These are phyloP conservation scores for Sphyrna mokarran DNA, from an alignment of 2,113 vertebrate species.

Conservation along the genomic window DNA sequence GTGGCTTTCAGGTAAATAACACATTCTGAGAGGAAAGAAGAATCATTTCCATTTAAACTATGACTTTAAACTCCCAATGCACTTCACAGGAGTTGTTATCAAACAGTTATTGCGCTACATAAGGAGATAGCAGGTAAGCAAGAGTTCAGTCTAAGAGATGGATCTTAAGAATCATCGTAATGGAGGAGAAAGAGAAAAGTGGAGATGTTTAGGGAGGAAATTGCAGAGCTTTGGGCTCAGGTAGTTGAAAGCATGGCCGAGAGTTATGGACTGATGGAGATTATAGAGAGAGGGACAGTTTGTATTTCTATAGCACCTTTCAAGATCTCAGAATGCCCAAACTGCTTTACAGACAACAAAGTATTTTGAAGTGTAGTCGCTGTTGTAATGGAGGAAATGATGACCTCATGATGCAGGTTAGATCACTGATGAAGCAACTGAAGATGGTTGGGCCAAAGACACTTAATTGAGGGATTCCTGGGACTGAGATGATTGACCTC, in stretches of 20 bases:
- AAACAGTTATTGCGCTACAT: background rate
- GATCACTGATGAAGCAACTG: too few species aligned
- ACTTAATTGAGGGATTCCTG: too few species aligned
- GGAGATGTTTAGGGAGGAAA: background rate
- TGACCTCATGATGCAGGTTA: too few species aligned
- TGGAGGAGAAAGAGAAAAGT: background rate
- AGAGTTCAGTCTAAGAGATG: background rate
- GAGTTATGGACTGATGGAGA: background rate
- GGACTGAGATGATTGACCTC: too few species aligned
- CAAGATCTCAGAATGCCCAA: background rate
- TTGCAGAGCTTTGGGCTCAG: background rate
- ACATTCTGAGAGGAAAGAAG: background rate
- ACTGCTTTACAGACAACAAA: background rate
- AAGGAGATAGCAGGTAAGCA: background rate
- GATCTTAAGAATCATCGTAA: background rate
- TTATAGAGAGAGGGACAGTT: background rate
- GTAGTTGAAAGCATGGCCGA: background rate
- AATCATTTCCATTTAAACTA: background rate
- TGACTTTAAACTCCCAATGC: background rate
- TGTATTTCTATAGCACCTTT: background rate
- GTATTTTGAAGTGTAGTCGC: background rate
- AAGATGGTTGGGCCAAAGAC: too few species aligned
- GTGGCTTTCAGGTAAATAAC: background rate
- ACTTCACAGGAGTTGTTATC: background rate
- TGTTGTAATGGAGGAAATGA: background rate